Evolutionary conservation across 2,113 vertebrate genomes (phyloP).

Genomic region (Paradisaea rubra): DNA sequence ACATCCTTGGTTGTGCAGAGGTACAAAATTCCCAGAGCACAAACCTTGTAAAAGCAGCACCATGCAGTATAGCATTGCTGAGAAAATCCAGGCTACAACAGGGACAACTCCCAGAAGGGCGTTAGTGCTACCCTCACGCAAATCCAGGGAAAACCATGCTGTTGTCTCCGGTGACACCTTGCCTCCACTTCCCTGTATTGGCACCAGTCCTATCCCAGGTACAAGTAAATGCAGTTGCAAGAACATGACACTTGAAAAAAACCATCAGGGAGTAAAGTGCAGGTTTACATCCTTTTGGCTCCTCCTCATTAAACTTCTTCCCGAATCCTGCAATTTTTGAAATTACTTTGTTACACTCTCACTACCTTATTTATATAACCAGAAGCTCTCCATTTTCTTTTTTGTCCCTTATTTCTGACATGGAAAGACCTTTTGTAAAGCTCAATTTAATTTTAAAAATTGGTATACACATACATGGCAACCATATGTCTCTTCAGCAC

Average conservation of each 20-base stretch:
- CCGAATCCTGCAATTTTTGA: rapidly evolving
- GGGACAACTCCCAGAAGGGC: neutral
- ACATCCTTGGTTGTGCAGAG: neutral
- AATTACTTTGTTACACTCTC: neutral
- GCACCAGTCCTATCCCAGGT: neutral
- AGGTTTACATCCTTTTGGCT: neutral
- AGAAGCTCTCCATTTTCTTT: neutral
- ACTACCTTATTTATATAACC: neutral
- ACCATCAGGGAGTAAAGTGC: neutral
- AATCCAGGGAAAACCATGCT: neutral
- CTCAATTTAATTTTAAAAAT: neutral
- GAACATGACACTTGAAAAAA: neutral
- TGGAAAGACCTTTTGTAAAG: neutral
- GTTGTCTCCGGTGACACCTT: neutral
- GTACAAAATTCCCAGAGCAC: neutral
- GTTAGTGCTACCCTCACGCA: neutral
- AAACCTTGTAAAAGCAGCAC: neutral
- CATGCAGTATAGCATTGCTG: neutral
- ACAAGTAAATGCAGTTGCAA: neutral
- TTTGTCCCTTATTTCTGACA: neutral
- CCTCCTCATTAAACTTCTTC: neutral
- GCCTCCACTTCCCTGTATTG: too few relatives aligned
- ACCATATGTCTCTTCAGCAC: neutral
- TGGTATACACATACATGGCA: rapidly evolving
- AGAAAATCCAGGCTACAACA: neutral